Percentiles rank a stretch among this genome's conserved stretches.
Evolutionary conservation across 37 sponge, comb jelly and placozoan species (phyloP).

Genomic region (Corticium candelabrum): DNA sequence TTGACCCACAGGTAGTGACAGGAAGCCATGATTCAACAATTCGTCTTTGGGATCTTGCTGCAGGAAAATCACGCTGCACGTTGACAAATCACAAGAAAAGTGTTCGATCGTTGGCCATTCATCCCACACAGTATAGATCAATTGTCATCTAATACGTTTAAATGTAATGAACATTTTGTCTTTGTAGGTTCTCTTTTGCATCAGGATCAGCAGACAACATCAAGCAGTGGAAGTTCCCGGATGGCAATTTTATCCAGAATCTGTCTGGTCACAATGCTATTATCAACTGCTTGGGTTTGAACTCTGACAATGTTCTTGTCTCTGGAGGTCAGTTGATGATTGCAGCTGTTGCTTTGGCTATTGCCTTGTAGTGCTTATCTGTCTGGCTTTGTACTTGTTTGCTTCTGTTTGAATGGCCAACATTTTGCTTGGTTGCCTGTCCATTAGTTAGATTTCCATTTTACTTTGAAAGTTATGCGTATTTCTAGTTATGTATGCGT

Average conservation of each 20-base stretch:
- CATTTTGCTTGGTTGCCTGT: too few species aligned
- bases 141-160: background rate
- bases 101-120: constrained; percentile 68
- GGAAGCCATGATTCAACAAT: constrained; percentile 95
- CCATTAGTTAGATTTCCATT: too few species aligned
- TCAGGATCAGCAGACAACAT: constrained; percentile 94
- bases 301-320: constrained; percentile 82
- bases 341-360: background rate
- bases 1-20: constrained; percentile 93
- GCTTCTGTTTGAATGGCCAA: background rate
- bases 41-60: constrained; percentile 94
- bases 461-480: background rate
- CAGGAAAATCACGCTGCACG: constrained; percentile 83
- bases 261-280: constrained; percentile 90
- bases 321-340: constrained; percentile 59
- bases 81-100: constrained; percentile 99
- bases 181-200: constrained; percentile 75
- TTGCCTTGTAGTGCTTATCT: background rate
- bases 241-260: constrained; percentile 97
- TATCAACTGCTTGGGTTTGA: constrained; percentile 78
- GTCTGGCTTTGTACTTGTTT: too few species aligned
- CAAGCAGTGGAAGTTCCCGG: constrained; percentile 97
- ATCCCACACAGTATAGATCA: constrained; percentile 81
- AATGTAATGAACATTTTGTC: background rate
- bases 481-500: background rate